Base-by-base conservation (phyloP, 1,140 invertebrate species). In the Apis cerana region DNA sequence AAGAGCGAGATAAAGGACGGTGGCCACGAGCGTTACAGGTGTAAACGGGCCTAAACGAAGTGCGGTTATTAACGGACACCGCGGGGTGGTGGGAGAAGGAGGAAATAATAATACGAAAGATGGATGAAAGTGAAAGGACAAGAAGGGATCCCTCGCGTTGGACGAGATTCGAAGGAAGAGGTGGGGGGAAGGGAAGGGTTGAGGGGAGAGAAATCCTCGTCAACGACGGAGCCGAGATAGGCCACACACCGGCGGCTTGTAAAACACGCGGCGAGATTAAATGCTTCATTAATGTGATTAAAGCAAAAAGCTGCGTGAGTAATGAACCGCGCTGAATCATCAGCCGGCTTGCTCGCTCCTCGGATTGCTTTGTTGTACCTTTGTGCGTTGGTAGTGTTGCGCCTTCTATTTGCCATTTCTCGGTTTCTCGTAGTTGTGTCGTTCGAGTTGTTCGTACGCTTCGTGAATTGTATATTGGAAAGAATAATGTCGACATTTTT, bases 231-330 rank as follows among this genome's bases (percentile, higher is more conserved):
- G 85, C 87, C 75, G 65, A 84, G 88, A 91, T 88, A 88, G 90
- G 87, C 90, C 92, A 94, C 92, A 94, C 92, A 93, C 89, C 91
- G 91, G 83, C 91, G 89, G 91, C 92, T 92, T 92, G 93, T 93
- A 93, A 94, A 93, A 93, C 93, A 93, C 89, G 91, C 92, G 88
- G 93, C 71, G 91, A 93, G 93, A 94, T 93, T 93, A 93, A 94
- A 93, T 93, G 92, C 92, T 94, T 94, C 93, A 93, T 94, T 94
- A 93, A 94, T 93, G 92, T 93, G 92, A 94, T 94, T 94, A 93
- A 94, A 93, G 93, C 92, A 94, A 93, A 94, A 94, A 94, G 92
- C 92, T 93, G 92, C 84, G 84, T 92, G 92, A 94, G 90, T 93
- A 94, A 93, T 93, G 93, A 93, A 92, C 69, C 82, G 75, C 86